Conservation (phyloP, 2,113 vertebrate genomes). For the Ammospiza caudacuta region DNA sequence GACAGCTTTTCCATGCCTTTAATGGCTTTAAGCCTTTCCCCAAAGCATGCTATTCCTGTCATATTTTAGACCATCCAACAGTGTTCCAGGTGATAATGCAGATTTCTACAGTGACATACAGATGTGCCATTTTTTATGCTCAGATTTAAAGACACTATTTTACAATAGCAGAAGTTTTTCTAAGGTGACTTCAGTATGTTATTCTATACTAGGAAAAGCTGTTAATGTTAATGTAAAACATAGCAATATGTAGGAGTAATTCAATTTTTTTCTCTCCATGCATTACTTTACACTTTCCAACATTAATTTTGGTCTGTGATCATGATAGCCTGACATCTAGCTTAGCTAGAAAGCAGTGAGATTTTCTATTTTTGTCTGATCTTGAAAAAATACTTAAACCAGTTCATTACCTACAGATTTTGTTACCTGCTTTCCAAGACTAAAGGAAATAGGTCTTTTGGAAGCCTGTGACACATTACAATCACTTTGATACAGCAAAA, state of each 20-base stretch:
- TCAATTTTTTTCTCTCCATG: constrained; percentile 6
- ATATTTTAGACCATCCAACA: background rate
- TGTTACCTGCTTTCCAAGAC: background rate
- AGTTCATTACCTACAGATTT: constrained; percentile 28
- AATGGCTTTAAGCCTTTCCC: background rate
- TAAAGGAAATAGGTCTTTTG: background rate
- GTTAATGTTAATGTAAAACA: constrained; percentile 49
- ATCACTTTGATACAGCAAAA: background rate
- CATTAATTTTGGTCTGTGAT: constrained; percentile 22
- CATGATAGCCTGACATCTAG: background rate
- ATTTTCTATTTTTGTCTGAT: background rate
- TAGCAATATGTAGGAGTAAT: constrained; percentile 35
- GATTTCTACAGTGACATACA: background rate
- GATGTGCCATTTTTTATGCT: background rate
- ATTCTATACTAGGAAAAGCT: constrained; percentile 25
- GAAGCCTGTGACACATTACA: background rate
- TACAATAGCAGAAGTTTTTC: constrained; percentile 29
- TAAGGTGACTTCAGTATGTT: constrained; percentile 26
- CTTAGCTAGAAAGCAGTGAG: constrained; percentile 20
- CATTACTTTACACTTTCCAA: constrained; percentile 39
- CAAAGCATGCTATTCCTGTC: background rate
- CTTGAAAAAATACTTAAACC: background rate
- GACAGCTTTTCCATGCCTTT: background rate
- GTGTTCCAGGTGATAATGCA: background rate
- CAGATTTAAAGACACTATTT: background rate